Conservation (phyloP, 2,888 invertebrate genomes). For the Brachyptera putata region DNA sequence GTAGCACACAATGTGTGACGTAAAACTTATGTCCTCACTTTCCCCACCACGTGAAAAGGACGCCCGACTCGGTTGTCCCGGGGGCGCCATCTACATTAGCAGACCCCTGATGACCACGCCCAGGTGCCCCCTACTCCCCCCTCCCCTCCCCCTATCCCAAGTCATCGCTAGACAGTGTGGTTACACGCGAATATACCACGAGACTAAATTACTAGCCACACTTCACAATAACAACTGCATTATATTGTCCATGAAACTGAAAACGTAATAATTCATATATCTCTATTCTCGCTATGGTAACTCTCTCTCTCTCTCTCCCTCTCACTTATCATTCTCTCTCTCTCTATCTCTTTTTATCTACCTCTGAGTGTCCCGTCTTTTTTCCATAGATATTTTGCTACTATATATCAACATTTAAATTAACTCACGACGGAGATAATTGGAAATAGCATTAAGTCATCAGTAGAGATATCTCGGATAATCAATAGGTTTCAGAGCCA, state of each 20-base stretch:
- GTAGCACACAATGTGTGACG: neutral
- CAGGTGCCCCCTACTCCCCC: neutral
- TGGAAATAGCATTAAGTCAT: too few species aligned
- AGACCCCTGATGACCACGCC: constrained; percentile 2
- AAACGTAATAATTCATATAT: too few species aligned
- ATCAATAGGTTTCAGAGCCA: too few species aligned
- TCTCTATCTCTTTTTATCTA: too few species aligned
- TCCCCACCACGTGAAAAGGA: neutral
- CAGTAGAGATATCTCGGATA: too few species aligned
- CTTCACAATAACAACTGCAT: neutral
- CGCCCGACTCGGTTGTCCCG: neutral
- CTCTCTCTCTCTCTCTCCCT: too few species aligned
- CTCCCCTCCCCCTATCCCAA: neutral
- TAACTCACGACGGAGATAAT: too few species aligned
- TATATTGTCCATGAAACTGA: neutral
- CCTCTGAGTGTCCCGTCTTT: too few species aligned
- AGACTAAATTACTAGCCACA: neutral
- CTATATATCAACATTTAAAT: too few species aligned
- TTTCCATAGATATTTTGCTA: too few species aligned
- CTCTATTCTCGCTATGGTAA: too few species aligned
- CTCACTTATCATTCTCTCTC: too few species aligned
- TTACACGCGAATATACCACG: neutral
- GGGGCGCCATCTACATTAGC: constrained; percentile 10
- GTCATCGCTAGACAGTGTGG: neutral
- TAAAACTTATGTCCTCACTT: neutral